Evolutionary conservation across 2,888 invertebrate genomes (phyloP).

Genomic region (Lasioglossum pauxillum): DNA sequence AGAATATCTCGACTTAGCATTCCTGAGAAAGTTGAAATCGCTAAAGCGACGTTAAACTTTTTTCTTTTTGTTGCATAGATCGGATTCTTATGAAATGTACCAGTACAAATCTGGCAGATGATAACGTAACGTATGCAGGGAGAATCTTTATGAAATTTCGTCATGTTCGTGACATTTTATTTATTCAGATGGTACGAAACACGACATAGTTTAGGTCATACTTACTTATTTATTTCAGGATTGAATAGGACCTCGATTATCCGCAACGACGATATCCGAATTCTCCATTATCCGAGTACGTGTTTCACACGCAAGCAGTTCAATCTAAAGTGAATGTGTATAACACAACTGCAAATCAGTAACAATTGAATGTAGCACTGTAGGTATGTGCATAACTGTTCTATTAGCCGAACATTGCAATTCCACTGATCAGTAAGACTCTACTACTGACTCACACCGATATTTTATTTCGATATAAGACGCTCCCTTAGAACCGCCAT

Average conservation of each 20-base stretch:
- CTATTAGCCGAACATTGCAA: no score
- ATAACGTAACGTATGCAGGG: background rate
- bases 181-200: background rate
- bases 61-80: background rate
- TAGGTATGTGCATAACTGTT: no score
- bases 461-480: no score
- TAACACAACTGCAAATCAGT: background rate
- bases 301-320: no score
- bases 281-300: no score
- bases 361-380: background rate
- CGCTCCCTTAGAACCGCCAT: no score
- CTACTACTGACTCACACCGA: no score
- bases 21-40: background rate
- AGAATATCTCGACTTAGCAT: background rate
- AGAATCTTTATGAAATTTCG: background rate
- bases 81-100: background rate
- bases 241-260: no score
- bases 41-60: background rate
- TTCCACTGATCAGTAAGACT: background rate
- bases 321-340: background rate
- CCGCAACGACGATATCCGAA: no score
- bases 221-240: background rate
- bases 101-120: background rate
- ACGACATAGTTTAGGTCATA: background rate
- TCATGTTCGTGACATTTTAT: background rate